Conservation (phyloP, 1,140 invertebrate species). For the Pollicipes pollicipes region DNA sequence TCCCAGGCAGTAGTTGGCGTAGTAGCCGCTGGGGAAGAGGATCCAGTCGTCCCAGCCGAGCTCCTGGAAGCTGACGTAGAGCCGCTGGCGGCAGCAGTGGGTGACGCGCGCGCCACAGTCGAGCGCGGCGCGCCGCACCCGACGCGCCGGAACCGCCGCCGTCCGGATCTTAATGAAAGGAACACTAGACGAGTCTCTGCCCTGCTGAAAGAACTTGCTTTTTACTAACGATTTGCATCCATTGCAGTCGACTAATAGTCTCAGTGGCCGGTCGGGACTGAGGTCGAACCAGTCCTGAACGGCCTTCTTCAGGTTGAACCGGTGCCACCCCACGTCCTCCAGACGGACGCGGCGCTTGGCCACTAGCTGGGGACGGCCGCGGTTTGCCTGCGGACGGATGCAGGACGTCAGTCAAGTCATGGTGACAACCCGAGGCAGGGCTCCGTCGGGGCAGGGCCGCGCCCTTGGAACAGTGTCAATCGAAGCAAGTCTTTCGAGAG, state of each 20-base stretch:
- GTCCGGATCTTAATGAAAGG: slow-evolving; percentile 71
- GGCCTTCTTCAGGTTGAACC: slow-evolving; percentile 58
- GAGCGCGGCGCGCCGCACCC: slow-evolving; percentile 56
- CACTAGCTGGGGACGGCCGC: slow-evolving; percentile 19
- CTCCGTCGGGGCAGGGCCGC: too few relatives aligned
- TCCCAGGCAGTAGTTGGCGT: slow-evolving; percentile 84
- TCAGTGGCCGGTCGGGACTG: slow-evolving; percentile 32
- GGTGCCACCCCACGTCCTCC: slow-evolving; percentile 58
- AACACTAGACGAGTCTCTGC: slow-evolving; percentile 33
- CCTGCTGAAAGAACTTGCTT: slow-evolving; percentile 30
- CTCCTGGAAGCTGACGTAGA: slow-evolving; percentile 75
- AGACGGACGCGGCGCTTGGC: slow-evolving; percentile 46
- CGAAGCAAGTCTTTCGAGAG: too few relatives aligned
- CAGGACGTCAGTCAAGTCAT: too few relatives aligned
- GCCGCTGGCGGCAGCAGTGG: slow-evolving; percentile 75
- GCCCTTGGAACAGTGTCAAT: too few relatives aligned
- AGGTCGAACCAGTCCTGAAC: slow-evolving; percentile 32
- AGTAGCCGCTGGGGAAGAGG: slow-evolving; percentile 65
- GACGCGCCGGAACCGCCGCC: slow-evolving; percentile 34
- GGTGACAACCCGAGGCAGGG: too few relatives aligned
- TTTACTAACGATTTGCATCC: slow-evolving; percentile 45
- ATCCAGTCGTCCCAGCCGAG: slow-evolving; percentile 92
- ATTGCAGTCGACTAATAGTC: slow-evolving; percentile 62
- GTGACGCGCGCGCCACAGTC: slow-evolving; percentile 55
- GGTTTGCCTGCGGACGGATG: too few relatives aligned